Evolutionary conservation across 30 jellyfish, hydroid and myxozoan species (phyloP), one percentile per base, ranked within the genome.

Genomic region (Sanderia malayensis): DNA sequence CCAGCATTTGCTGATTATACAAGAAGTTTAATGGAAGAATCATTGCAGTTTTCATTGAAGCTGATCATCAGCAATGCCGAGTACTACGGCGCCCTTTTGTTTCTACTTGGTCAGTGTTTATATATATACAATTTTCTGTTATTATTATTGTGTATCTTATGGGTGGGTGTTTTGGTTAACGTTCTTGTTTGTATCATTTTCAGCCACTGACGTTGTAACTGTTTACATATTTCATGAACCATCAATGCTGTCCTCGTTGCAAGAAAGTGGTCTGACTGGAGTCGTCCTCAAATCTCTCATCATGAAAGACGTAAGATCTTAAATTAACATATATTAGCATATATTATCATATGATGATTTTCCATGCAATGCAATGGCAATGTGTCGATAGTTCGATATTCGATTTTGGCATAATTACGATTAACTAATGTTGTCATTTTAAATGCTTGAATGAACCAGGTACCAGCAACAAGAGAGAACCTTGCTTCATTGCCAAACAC

Each of bases 401-500:
- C n/a, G n/a, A n/a, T n/a, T n/a, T n/a, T n/a, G n/a, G n/a, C n/a
- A n/a, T n/a, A n/a, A n/a, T n/a, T n/a, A n/a, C n/a, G n/a, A n/a
- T n/a, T n/a, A n/a, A n/a, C n/a, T n/a, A n/a, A n/a, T n/a, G n/a
- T n/a, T n/a, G n/a, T n/a, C n/a, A n/a, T n/a, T n/a, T n/a, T n/a
- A n/a, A n/a, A n/a, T n/a, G n/a, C n/a, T n/a, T n/a, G n/a, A n/a
- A n/a, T n/a, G n/a, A n/a, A 13, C 0, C 34, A 88, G 97, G 97
- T 91, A 0, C 98, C 98, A 34, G 98, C 98, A 24, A 91, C 98
- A 0, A 73, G 98, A 46, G 98, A 91, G 65, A 91, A 91, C 71
- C 87, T 91, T 0, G 98, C 98, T 0, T 91, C 98, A 27, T 71
- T 91, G 44, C 98, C 98, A 73, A 91, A 92, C 72, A 92, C 98